A percentile compares a stretch with the other conserved stretches of the same genome.
Conservation (phyloP, 2,797 vertebrate species). For the Coregonus ussuriensis region DNA sequence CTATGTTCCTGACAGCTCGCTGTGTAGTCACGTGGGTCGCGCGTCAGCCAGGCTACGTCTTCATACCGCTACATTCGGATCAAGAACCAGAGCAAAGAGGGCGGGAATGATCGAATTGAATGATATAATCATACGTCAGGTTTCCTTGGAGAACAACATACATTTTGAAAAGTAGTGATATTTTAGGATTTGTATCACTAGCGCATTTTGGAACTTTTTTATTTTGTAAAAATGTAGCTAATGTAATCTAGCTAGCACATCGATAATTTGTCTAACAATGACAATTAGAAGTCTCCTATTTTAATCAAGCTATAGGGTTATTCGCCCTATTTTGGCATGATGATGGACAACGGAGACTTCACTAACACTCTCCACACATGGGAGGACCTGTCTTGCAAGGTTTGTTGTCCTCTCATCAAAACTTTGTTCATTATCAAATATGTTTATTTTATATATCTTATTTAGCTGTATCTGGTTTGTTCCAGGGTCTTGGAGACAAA, state of each 20-base stretch:
- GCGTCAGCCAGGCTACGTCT: no score
- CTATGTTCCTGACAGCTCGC: no score
- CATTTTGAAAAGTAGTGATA: constrained; percentile 7
- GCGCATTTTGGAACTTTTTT: neutral
- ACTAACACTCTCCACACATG: neutral
- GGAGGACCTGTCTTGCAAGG: neutral
- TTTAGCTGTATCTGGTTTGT: neutral
- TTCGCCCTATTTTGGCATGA: neutral
- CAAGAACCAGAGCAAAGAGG: neutral
- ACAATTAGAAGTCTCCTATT: neutral
- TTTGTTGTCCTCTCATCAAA: neutral
- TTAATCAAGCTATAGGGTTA: neutral
- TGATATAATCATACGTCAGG: neutral
- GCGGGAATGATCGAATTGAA: no score
- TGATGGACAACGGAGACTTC: constrained; percentile 9
- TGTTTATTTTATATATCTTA: neutral
- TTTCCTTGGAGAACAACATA: constrained; percentile 12
- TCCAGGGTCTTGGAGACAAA: constrained; percentile 8
- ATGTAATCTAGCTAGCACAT: neutral
- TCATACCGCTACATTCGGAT: no score
- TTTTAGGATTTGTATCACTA: neutral
- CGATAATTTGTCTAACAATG: neutral
- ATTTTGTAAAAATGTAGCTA: neutral
- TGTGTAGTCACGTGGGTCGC: no score
- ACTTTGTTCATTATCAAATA: neutral